Conservation (phyloP, 2,797 vertebrate genomes). For the Acomys russatus region DNA sequence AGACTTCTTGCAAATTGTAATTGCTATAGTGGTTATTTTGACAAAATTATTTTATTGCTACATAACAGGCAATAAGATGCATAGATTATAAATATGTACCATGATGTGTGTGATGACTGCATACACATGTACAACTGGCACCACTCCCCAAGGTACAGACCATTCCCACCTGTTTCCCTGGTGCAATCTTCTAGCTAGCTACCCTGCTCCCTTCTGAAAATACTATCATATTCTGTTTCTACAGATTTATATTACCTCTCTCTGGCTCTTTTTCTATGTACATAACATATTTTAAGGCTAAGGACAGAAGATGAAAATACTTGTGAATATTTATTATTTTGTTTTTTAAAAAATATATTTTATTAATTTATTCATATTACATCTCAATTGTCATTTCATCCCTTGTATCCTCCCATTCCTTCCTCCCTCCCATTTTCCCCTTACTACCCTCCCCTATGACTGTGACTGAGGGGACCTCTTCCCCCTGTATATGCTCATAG, state of each 20-base stretch:
- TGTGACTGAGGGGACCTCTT: too few species aligned
- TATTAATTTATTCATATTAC: too few species aligned
- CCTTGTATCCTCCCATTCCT: too few species aligned
- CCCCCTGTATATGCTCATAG: too few species aligned
- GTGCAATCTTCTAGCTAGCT: background rate
- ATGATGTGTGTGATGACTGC: constrained; percentile 43
- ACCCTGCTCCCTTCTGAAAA: background rate
- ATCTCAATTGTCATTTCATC: too few species aligned
- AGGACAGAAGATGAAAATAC: background rate
- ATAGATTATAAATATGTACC: constrained; percentile 17
- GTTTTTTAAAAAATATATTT: too few species aligned
- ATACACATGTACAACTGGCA: background rate
- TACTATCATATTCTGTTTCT: background rate
- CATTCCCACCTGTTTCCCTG: background rate
- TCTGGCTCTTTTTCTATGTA: background rate
- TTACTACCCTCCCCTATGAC: too few species aligned
- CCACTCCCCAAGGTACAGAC: background rate
- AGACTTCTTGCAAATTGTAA: constrained; percentile 60
- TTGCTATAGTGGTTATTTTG: constrained; percentile 30
- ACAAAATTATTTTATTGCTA: constrained; percentile 59
- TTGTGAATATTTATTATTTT: background rate
- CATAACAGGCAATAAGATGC: constrained; percentile 27
- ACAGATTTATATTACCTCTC: constrained; percentile 4
- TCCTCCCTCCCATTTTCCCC: too few species aligned
- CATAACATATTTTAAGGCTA: background rate